Evolutionary conservation across 1,140 invertebrate species (phyloP).

Genomic region (Phthorimaea operculella): DNA sequence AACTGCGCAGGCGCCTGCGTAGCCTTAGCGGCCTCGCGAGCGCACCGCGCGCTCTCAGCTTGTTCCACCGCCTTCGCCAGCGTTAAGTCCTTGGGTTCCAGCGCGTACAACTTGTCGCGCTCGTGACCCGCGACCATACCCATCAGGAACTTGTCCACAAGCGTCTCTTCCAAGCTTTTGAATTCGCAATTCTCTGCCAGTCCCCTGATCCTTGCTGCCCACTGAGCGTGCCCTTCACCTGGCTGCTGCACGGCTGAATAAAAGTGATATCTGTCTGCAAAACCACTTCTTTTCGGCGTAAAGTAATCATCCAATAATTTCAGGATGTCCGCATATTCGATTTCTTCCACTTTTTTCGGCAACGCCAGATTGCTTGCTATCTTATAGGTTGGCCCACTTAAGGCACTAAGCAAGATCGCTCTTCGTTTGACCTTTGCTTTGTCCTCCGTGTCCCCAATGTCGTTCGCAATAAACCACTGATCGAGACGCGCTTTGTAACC

Average conservation of each 20-base stretch:
- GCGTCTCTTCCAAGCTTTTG: conserved; percentile 5
- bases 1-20: neutral
- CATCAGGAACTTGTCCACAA: conserved; percentile 3
- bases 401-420: conserved; percentile 7
- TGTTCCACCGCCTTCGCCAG: conserved; percentile 9
- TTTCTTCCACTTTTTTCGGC: conserved; percentile 4
- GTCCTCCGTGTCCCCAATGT: conserved; percentile 6
- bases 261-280: conserved; percentile 8
- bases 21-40: neutral
- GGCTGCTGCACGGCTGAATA: neutral
- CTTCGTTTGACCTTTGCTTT: conserved; percentile 4
- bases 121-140: conserved; percentile 6
- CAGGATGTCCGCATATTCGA: neutral
- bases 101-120: conserved; percentile 10
- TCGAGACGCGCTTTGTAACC: neutral
- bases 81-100: neutral
- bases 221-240: conserved; percentile 3
- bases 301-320: conserved; percentile 8
- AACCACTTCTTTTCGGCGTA: conserved; percentile 6
- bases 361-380: neutral
- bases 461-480: conserved; percentile 4
- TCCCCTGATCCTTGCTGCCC: conserved; percentile 4
- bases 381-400: conserved; percentile 6
- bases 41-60: conserved; percentile 6
- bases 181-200: conserved; percentile 4